Conservation (phyloP, 2,888 invertebrate species). For the Sisyra terminalis region DNA sequence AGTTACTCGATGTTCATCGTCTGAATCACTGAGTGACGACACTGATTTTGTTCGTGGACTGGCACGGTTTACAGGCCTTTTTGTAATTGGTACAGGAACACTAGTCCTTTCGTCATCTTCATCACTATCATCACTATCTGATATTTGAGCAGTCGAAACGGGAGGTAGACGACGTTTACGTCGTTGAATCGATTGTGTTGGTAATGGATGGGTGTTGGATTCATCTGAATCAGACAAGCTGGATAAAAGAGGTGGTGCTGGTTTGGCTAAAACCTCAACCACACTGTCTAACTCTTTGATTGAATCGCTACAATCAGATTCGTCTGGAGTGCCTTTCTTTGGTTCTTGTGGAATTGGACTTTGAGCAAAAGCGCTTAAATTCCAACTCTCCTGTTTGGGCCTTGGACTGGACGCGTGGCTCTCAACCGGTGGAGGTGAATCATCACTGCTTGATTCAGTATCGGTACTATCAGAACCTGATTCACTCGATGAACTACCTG, state of each 20-base stretch:
- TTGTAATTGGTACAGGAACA: constrained; percentile 14
- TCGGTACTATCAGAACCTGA: constrained; percentile 44
- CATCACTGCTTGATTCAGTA: constrained; percentile 33
- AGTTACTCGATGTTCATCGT: constrained; percentile 14
- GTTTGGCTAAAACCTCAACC: constrained; percentile 27
- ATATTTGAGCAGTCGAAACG: constrained; percentile 8
- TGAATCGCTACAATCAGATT: constrained; percentile 31
- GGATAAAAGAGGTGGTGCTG: constrained; percentile 30
- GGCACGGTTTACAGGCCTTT: constrained; percentile 19
- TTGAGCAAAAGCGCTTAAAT: constrained; percentile 21
- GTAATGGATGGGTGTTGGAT: constrained; percentile 24
- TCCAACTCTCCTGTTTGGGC: constrained; percentile 17
- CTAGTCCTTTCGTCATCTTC: constrained; percentile 15
- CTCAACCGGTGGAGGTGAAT: constrained; percentile 20
- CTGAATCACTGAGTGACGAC: constrained; percentile 23
- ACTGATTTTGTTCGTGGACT: constrained; percentile 23
- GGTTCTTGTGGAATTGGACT: constrained; percentile 1
- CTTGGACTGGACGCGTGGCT: constrained; percentile 15
- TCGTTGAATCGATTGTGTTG: constrained; percentile 18
- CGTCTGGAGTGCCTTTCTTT: constrained; percentile 15
- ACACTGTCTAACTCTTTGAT: constrained; percentile 37
- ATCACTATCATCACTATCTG: constrained; percentile 21
- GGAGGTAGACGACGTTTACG: constrained; percentile 26
- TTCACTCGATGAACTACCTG: constrained; percentile 43
- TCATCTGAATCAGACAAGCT: constrained; percentile 41